phyloP scores from a whole-genome alignment of 2,113 vertebrate genomes.

The Varanus komodoensis region DNA sequence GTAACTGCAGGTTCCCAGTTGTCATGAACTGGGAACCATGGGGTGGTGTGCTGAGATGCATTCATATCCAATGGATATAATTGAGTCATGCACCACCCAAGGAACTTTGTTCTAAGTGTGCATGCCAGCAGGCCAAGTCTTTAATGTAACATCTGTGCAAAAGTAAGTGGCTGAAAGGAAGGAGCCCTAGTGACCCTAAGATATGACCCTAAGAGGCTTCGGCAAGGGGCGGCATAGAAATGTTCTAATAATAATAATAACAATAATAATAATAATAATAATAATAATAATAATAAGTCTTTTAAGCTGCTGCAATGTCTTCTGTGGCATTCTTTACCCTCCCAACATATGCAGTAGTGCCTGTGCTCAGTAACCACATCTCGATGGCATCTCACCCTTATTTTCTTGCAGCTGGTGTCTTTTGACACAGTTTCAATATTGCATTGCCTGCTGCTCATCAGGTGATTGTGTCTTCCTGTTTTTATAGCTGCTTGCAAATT shows the following conservation, averaged over 20 bases:
- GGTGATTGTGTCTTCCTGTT: neutral
- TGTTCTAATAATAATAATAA: too few relatives aligned
- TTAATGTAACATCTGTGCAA: too few relatives aligned
- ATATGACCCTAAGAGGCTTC: too few relatives aligned
- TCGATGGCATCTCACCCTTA: neutral
- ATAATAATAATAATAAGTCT: too few relatives aligned
- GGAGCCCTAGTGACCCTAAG: too few relatives aligned
- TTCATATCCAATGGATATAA: neutral
- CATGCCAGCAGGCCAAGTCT: neutral
- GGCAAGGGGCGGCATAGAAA: too few relatives aligned
- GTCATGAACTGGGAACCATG: neutral
- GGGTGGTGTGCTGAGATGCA: too few relatives aligned
- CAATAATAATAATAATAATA: too few relatives aligned
- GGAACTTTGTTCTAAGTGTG: neutral
- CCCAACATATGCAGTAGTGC: neutral
- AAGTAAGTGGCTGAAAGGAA: neutral
- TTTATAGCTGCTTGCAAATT: neutral
- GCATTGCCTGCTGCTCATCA: too few relatives aligned
- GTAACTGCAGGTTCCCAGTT: neutral
- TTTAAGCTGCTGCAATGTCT: neutral
- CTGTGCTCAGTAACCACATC: neutral
- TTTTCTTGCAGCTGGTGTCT: neutral
- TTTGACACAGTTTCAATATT: neutral
- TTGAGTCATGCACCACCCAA: neutral
- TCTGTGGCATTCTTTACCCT: neutral